Evolutionary conservation across 2,113 vertebrate genomes (phyloP).

Genomic region (Gadus macrocephalus): DNA sequence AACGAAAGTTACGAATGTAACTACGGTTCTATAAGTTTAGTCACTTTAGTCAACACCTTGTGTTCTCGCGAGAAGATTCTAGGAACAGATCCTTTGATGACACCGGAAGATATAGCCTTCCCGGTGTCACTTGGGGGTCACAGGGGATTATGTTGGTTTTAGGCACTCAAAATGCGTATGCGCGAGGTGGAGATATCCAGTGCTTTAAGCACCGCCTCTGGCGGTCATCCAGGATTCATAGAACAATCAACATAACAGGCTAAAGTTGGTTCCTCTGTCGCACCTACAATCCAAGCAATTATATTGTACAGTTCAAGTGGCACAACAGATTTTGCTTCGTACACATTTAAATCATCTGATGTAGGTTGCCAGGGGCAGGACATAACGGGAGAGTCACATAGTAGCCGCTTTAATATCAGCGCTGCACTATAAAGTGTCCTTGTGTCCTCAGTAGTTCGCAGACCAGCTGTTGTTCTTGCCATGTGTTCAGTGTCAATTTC

Average conservation of each 20-base stretch:
- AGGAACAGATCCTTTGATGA: too few species aligned
- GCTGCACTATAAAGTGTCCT: constrained; percentile 3
- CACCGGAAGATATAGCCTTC: too few species aligned
- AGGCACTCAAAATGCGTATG: too few species aligned
- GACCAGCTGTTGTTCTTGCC: not conserved
- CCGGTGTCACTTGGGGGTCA: too few species aligned
- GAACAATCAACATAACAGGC: not conserved
- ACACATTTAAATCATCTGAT: constrained; percentile 11
- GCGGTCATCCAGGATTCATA: too few species aligned
- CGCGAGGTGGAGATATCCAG: too few species aligned
- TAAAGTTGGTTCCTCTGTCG: not conserved
- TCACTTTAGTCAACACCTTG: too few species aligned
- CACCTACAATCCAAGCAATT: constrained; percentile 19
- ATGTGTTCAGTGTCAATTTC: not conserved
- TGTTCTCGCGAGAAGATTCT: too few species aligned
- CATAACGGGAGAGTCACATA: constrained; percentile 14
- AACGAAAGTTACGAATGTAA: too few species aligned
- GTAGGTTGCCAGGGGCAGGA: constrained; percentile 12
- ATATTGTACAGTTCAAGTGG: constrained; percentile 19
- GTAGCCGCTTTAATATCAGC: constrained; percentile 19
- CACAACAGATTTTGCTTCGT: not conserved
- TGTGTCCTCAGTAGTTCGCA: constrained; percentile 9
- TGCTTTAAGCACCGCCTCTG: too few species aligned
- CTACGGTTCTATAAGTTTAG: too few species aligned
- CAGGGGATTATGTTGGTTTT: too few species aligned